phyloP scores from a whole-genome alignment of 2,888 invertebrate genomes.

The Aricia artaxerxes region DNA sequence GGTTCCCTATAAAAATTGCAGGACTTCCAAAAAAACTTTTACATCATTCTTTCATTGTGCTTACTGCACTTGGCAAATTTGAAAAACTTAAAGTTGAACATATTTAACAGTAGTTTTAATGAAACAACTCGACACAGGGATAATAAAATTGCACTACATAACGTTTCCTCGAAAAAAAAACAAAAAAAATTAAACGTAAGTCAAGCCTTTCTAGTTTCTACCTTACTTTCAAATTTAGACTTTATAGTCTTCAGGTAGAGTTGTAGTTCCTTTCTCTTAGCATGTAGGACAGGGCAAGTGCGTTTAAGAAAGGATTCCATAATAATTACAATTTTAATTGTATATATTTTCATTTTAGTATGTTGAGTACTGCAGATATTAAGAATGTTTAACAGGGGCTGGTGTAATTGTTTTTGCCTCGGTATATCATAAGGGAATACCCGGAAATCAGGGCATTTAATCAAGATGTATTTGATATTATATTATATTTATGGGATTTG shows the following conservation, averaged over 20 bases:
- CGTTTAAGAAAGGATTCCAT: constrained; percentile 30
- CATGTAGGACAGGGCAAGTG: constrained; percentile 24
- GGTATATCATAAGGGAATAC: not conserved
- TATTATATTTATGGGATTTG: too few species aligned
- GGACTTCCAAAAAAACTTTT: not conserved
- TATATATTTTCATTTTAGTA: constrained; percentile 12
- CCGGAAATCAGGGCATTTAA: too few species aligned
- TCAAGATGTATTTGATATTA: too few species aligned
- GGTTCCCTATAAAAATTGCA: too few species aligned
- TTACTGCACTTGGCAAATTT: too few species aligned
- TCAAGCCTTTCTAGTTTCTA: not conserved
- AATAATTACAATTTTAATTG: constrained; percentile 27
- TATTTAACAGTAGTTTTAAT: constrained; percentile 12
- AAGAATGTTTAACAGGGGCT: not conserved
- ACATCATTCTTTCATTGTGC: not conserved
- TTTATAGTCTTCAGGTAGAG: not conserved
- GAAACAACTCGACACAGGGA: constrained; percentile 5
- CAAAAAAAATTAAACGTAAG: constrained; percentile 1
- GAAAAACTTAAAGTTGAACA: not conserved
- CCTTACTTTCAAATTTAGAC: not conserved
- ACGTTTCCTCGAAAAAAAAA: constrained; percentile 14
- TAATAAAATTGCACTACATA: constrained; percentile 20
- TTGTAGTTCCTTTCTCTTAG: not conserved
- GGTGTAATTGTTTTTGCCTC: not conserved
- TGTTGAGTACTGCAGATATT: not conserved